Evolutionary conservation across 2,888 invertebrate genomes (phyloP).

Genomic region (Rhynchonema sp.): DNA sequence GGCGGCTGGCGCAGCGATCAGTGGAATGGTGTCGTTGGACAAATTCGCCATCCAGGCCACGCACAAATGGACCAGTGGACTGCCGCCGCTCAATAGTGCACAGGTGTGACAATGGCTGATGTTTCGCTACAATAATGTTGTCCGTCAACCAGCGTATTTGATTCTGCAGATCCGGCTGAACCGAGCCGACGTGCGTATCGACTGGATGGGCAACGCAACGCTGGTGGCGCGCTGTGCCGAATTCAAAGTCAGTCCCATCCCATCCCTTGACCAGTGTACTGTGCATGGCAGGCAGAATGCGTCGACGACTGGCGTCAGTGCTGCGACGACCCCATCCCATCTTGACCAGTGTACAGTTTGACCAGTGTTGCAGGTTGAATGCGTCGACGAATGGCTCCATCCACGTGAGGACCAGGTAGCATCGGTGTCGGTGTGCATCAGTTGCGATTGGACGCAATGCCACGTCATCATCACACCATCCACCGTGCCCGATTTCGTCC

Average conservation of each 20-base stretch:
- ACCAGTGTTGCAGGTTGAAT: neutral
- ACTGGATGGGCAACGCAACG: conserved; percentile 95
- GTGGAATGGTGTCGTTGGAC: conserved; percentile 75
- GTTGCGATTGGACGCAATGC: conserved; percentile 65
- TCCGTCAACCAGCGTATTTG: neutral
- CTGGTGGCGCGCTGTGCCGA: conserved; percentile 57
- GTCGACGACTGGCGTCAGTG: neutral
- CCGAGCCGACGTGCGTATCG: conserved; percentile 46
- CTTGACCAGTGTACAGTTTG: neutral
- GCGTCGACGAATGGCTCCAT: neutral
- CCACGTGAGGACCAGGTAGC: neutral
- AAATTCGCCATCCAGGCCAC: conserved; percentile 44
- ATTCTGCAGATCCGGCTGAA: conserved; percentile 10
- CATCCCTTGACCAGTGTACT: conserved; percentile 11
- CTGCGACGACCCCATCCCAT: neutral
- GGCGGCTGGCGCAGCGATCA: conserved; percentile 90
- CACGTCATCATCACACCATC: conserved; percentile 91
- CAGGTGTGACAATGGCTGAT: neutral
- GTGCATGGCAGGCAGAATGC: neutral
- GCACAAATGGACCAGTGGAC: conserved; percentile 2
- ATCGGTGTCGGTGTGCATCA: conserved; percentile 11
- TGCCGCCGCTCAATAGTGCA: neutral
- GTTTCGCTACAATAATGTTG: neutral
- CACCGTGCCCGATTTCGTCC: conserved; percentile 82
- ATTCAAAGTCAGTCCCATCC: conserved; percentile 6